Percentiles rank a stretch among this genome's conserved stretches.
These are phyloP conservation scores for Fragum sueziense DNA, from an alignment of 2,888 invertebrate genomes.

Conservation along the genomic window DNA sequence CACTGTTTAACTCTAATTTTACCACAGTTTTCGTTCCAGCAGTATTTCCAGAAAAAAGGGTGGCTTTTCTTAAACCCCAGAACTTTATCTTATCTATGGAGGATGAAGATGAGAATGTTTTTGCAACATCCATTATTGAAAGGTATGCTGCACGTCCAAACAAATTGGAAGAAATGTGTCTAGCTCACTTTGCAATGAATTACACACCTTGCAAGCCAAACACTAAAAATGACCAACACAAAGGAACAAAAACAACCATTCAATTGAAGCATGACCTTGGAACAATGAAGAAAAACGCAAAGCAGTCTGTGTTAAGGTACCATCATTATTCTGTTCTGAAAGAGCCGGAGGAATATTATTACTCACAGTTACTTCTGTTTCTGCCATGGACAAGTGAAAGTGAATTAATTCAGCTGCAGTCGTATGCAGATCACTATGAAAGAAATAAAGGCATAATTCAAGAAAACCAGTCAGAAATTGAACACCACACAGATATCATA, in stretches of 20 bases:
- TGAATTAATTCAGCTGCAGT: background rate
- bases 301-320: slow-evolving; percentile 31
- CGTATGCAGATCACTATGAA: slow-evolving; percentile 13
- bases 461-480: slow-evolving; percentile 18
- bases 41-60: slow-evolving; percentile 37
- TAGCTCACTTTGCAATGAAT: slow-evolving; percentile 53
- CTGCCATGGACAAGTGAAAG: slow-evolving; percentile 37
- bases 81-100: slow-evolving; percentile 37
- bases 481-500: slow-evolving; percentile 4
- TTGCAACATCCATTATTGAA: slow-evolving; percentile 47
- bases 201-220: slow-evolving; percentile 15
- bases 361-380: slow-evolving; percentile 38
- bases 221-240: background rate
- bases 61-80: slow-evolving; percentile 37
- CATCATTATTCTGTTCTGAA: slow-evolving; percentile 29
- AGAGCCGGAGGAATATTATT: slow-evolving; percentile 34
- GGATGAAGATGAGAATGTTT: slow-evolving; percentile 52
- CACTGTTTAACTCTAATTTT: slow-evolving; percentile 39
- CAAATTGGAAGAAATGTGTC: slow-evolving; percentile 48
- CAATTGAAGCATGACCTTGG: slow-evolving; percentile 27
- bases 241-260: too few relatives aligned
- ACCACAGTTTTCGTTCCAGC: slow-evolving; percentile 40
- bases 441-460: background rate
- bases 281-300: slow-evolving; percentile 37
- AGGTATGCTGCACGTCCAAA: slow-evolving; percentile 48